Percentiles rank a stretch among this genome's conserved stretches.
phyloP scores from a whole-genome alignment of 2,888 invertebrate genomes.

The Xanthia icteritia region DNA sequence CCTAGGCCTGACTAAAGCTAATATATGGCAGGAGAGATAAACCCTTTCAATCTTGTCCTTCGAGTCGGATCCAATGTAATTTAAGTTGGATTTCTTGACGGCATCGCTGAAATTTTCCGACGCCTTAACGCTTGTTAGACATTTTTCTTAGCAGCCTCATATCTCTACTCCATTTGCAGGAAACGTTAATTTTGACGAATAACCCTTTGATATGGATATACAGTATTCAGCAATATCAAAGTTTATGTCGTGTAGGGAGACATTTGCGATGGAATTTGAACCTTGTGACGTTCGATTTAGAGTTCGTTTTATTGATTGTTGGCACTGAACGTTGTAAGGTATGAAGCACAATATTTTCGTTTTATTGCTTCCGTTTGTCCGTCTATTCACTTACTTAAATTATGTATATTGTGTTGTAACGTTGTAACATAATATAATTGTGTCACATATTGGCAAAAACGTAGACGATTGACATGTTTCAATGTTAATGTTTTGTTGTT shows the following conservation, averaged over 20 bases:
- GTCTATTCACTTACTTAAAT: constrained; percentile 56
- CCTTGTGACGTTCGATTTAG: background rate
- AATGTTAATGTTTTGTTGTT: background rate
- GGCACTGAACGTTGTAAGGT: constrained; percentile 29
- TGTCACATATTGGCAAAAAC: constrained; percentile 9
- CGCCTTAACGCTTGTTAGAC: constrained; percentile 23
- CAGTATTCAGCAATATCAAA: constrained; percentile 56
- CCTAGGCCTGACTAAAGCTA: constrained; percentile 60
- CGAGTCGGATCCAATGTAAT: constrained; percentile 61
- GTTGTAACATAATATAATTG: constrained; percentile 27
- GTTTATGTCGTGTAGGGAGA: constrained; percentile 46
- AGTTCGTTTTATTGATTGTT: constrained; percentile 32
- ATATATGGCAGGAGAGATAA: constrained; percentile 64
- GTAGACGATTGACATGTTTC: constrained; percentile 12
- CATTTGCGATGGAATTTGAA: constrained; percentile 23
- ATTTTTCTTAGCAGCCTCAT: constrained; percentile 47
- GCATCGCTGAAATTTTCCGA: constrained; percentile 30
- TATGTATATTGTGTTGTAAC: constrained; percentile 49
- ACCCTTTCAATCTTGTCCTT: constrained; percentile 64
- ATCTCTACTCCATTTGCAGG: constrained; percentile 47
- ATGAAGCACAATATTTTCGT: constrained; percentile 62
- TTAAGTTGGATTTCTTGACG: constrained; percentile 61
- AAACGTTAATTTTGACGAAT: constrained; percentile 68
- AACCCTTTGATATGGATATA: constrained; percentile 60
- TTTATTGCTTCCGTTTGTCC: constrained; percentile 64